Conservation (phyloP, 2,113 vertebrate genomes). For the Odocoileus virginianus region DNA sequence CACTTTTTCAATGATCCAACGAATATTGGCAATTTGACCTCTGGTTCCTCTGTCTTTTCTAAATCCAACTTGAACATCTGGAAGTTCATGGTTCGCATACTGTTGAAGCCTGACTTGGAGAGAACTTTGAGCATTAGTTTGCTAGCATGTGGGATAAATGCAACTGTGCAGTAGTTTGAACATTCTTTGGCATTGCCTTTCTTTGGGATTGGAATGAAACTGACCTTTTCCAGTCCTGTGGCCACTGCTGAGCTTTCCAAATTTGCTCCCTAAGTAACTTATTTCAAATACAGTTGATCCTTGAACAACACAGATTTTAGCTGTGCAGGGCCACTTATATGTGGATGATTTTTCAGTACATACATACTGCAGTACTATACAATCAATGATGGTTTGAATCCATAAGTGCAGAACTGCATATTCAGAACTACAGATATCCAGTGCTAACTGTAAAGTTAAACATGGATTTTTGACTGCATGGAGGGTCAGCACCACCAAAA, state of each 20-base stretch:
- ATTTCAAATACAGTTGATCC: neutral
- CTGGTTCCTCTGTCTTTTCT: neutral
- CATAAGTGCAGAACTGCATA: neutral
- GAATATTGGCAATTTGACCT: neutral
- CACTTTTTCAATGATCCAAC: neutral
- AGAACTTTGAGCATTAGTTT: neutral
- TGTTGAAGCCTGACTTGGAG: neutral
- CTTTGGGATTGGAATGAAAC: neutral
- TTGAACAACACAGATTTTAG: neutral
- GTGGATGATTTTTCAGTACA: neutral
- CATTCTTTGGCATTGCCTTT: neutral
- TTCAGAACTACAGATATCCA: neutral
- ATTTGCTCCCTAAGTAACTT: neutral
- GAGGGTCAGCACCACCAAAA: neutral
- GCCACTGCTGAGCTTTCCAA: neutral
- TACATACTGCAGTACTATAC: neutral
- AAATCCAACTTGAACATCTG: neutral
- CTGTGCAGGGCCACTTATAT: neutral
- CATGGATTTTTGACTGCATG: neutral
- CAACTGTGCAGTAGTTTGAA: neutral
- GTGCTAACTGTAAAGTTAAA: neutral
- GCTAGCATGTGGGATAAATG: neutral
- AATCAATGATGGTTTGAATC: neutral
- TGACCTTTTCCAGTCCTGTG: neutral
- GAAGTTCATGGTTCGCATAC: accelerated